Conservation (phyloP, 92 coral and sea anemone genomes). For the Siderastrea siderea region DNA sequence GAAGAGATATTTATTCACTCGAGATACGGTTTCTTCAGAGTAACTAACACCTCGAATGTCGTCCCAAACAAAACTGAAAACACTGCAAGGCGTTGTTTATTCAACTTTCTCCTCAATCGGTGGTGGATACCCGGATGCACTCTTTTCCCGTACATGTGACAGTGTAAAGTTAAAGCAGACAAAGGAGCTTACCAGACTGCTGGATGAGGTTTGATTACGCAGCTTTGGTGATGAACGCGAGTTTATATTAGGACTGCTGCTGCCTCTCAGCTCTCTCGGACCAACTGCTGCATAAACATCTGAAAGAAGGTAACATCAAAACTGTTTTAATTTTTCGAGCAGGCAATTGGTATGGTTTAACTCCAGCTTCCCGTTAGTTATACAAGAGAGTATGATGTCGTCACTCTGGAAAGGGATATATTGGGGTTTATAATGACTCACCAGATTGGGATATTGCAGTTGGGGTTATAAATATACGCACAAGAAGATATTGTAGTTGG, state of each 20-base stretch:
- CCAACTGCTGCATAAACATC: conserved; percentile 79
- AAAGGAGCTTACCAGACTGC: conserved; percentile 49
- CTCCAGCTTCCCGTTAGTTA: too few species aligned
- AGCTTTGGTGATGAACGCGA: conserved; percentile 20
- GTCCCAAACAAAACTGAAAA: background rate
- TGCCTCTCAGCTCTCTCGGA: conserved; percentile 6
- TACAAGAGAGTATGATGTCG: too few species aligned
- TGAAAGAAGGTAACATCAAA: background rate
- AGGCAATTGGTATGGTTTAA: background rate
- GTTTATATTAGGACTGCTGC: conserved; percentile 21
- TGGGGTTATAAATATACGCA: too few species aligned
- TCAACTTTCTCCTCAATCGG: background rate
- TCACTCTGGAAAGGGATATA: too few species aligned
- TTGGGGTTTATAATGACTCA: too few species aligned
- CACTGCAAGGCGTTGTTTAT: background rate
- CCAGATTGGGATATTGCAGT: too few species aligned
- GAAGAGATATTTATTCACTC: too few species aligned
- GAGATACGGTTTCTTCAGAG: too few species aligned
- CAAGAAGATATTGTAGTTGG: too few species aligned
- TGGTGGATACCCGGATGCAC: too few species aligned
- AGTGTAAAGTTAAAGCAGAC: background rate
- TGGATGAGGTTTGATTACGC: conserved; percentile 26
- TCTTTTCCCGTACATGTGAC: background rate
- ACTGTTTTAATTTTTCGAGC: background rate
- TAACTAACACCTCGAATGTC: too few species aligned